A percentile compares a stretch with the other conserved stretches of the same genome.
These are phyloP conservation scores for Drosophila guanche DNA, from an alignment of 1,140 invertebrate genomes.

Conservation along the genomic window DNA sequence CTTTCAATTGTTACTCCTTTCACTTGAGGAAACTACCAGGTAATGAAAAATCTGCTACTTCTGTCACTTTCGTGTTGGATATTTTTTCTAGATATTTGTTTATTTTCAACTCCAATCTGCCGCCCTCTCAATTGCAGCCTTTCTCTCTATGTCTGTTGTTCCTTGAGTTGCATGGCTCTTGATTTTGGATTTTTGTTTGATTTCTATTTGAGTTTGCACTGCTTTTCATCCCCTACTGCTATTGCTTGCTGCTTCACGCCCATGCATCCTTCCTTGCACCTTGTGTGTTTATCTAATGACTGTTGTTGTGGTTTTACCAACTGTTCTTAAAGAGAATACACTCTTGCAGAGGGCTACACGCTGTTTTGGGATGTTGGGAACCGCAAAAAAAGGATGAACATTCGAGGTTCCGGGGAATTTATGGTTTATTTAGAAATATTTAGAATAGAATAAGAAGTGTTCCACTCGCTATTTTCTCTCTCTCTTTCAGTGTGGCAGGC, in stretches of 20 bases:
- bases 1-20: background rate
- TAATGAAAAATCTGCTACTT: constrained; percentile 33
- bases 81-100: constrained; percentile 28
- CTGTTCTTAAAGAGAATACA: too few species aligned
- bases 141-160: constrained; percentile 3
- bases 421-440: too few species aligned
- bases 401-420: too few species aligned
- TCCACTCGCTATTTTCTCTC: too few species aligned
- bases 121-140: background rate
- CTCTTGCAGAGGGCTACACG: too few species aligned
- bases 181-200: constrained; percentile 41
- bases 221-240: background rate
- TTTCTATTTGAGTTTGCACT: constrained; percentile 27
- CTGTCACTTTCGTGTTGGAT: constrained; percentile 16
- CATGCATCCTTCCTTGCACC: background rate
- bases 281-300: constrained; percentile 33
- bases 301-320: constrained; percentile 3
- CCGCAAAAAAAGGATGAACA: too few species aligned
- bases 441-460: too few species aligned
- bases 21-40: constrained; percentile 9
- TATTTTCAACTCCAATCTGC: background rate
- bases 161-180: constrained; percentile 9
- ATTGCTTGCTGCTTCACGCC: too few species aligned
- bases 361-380: too few species aligned
- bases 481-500: too few species aligned